phyloP scores from a whole-genome alignment of 2,888 invertebrate species.

The Schizaphis graminum region DNA sequence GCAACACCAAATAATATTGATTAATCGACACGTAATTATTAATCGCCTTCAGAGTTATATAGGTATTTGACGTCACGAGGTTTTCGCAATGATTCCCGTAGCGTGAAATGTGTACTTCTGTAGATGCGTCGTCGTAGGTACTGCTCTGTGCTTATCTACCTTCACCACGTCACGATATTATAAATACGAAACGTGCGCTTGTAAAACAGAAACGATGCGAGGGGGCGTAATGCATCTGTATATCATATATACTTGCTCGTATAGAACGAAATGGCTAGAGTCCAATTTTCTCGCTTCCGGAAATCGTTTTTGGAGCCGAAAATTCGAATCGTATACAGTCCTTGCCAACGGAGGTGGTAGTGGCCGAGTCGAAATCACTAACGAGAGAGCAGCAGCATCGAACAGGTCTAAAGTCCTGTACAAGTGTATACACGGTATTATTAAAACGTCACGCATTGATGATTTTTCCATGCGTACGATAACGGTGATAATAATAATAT shows the following conservation, averaged over 20 bases:
- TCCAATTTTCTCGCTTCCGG: slow-evolving; percentile 14
- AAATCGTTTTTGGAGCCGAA: not conserved
- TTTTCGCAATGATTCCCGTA: not conserved
- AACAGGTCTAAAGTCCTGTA: not conserved
- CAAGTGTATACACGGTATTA: not conserved
- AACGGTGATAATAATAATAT: not conserved
- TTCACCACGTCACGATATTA: not conserved
- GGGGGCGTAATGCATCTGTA: not conserved
- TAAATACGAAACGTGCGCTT: not conserved
- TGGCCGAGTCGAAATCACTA: not conserved
- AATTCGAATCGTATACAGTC: not conserved
- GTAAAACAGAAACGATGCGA: not conserved
- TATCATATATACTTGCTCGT: not conserved
- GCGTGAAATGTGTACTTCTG: not conserved
- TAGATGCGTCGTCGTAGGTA: not conserved
- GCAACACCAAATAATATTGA: not conserved
- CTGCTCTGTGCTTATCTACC: not conserved
- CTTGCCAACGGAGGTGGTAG: not conserved
- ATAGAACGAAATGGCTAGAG: not conserved
- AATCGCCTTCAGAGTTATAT: not conserved
- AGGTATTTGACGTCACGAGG: not conserved
- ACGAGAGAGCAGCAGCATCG: not conserved
- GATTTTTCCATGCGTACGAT: not conserved
- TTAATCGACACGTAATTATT: not conserved
- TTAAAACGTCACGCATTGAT: not conserved